These are phyloP conservation scores for Vulpes lagopus DNA, from an alignment of 2,113 vertebrate species.

Conservation along the genomic window DNA sequence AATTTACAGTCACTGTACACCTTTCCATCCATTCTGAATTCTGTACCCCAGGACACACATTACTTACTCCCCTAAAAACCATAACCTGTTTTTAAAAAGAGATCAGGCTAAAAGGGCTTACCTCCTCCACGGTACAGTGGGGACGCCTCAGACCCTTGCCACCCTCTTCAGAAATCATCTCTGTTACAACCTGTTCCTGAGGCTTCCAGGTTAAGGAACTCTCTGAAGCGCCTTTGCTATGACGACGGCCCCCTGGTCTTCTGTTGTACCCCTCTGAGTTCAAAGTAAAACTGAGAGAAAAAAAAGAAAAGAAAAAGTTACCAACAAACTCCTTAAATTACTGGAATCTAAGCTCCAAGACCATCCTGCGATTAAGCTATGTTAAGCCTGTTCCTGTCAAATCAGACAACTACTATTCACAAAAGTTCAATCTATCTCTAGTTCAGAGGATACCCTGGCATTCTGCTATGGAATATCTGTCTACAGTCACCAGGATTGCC, in stretches of 20 bases:
- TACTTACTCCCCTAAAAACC: not conserved
- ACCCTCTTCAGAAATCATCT: constrained; percentile 46
- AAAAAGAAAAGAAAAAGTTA: not conserved
- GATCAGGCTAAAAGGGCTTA: constrained; percentile 44
- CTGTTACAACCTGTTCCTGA: constrained; percentile 49
- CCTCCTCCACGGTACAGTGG: constrained; percentile 84
- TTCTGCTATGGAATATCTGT: not conserved
- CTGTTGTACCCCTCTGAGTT: constrained; percentile 65
- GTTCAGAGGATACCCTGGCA: not conserved
- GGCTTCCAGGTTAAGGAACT: constrained; percentile 53
- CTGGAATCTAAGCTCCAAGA: not conserved
- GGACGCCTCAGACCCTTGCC: constrained; percentile 79
- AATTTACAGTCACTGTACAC: not conserved
- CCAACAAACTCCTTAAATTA: not conserved
- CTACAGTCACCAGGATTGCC: not conserved
- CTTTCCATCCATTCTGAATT: constrained; percentile 5
- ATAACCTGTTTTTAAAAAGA: constrained; percentile 9
- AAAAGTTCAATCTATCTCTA: not conserved
- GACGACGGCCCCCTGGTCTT: constrained; percentile 61
- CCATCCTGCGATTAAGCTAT: not conserved
- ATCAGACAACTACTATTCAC: not conserved
- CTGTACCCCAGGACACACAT: not conserved
- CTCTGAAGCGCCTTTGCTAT: constrained; percentile 61
- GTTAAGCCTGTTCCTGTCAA: not conserved
- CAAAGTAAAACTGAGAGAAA: constrained; percentile 70